Evolutionary conservation across 2,797 vertebrate genomes (phyloP).

Genomic region (Squalus acanthias): DNA sequence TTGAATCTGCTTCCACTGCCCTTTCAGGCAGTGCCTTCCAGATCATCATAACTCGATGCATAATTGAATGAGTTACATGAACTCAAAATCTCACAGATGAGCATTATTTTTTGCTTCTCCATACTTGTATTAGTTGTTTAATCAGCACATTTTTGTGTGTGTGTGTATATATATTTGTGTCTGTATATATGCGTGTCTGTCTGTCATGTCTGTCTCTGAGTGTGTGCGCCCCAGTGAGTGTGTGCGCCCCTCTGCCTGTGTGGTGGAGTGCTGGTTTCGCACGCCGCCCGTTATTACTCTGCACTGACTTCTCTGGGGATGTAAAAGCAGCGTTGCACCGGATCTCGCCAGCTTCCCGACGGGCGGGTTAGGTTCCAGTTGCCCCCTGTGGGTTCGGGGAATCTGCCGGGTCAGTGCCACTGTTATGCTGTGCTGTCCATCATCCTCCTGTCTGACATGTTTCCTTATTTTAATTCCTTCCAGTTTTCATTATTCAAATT

Average conservation of each 20-base stretch:
- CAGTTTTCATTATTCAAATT: slow-evolving; percentile 50
- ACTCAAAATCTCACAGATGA: background rate
- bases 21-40: background rate
- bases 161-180: background rate
- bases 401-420: background rate
- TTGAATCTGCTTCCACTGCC: background rate
- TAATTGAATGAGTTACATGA: background rate
- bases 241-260: too few species aligned
- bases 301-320: background rate
- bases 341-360: background rate
- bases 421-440: background rate
- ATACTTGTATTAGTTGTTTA: background rate
- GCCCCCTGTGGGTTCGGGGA: background rate
- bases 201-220: background rate
- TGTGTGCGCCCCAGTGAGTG: background rate
- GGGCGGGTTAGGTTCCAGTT: background rate
- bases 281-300: background rate
- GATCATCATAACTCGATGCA: background rate
- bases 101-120: background rate
- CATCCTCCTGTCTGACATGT: background rate
- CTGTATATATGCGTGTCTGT: background rate
- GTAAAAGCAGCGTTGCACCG: background rate
- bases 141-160: background rate
- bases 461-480: slow-evolving; percentile 48
- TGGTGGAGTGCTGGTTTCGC: background rate